Conservation (phyloP, 1,140 invertebrate genomes). For the Drosophila lini region DNA sequence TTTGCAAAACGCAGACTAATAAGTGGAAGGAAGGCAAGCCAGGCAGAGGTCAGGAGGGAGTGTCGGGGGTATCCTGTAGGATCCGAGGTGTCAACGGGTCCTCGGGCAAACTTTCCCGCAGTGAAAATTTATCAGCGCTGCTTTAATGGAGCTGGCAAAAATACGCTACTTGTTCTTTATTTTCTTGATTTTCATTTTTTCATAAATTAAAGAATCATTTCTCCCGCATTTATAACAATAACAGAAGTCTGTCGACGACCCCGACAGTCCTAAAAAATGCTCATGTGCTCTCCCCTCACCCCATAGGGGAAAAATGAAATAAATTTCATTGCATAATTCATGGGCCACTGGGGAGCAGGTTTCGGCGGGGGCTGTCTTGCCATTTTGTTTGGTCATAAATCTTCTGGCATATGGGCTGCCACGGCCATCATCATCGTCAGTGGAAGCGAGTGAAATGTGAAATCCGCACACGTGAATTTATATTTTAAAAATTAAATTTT, state of each 20-base stretch:
- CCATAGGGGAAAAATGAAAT: conserved; percentile 63
- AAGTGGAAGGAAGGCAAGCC: conserved; percentile 54
- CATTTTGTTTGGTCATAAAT: conserved; percentile 76
- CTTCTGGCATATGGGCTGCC: conserved; percentile 74
- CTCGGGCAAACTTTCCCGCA: neutral
- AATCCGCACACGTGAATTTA: conserved; percentile 32
- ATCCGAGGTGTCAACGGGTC: conserved; percentile 22
- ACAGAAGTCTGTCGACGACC: conserved; percentile 44
- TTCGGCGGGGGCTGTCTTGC: conserved; percentile 34
- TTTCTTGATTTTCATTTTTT: conserved; percentile 6
- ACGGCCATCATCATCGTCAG: conserved; percentile 48
- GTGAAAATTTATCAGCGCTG: neutral
- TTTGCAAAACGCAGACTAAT: conserved; percentile 79
- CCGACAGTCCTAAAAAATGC: conserved; percentile 47
- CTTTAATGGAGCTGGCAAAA: conserved; percentile 13
- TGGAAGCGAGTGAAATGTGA: conserved; percentile 3
- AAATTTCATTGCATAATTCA: conserved; percentile 82
- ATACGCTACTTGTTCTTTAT: conserved; percentile 1
- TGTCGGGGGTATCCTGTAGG: neutral
- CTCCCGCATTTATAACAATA: conserved; percentile 64
- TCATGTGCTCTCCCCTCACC: conserved; percentile 36
- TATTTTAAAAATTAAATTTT: conserved; percentile 64
- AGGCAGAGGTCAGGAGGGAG: conserved; percentile 10
- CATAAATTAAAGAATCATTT: conserved; percentile 66
- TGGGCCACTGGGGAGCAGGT: conserved; percentile 28